Evolutionary conservation across 2,888 invertebrate species (phyloP), one percentile per base, ranked within the genome.

Genomic region (Synanthedon myopaeformis): DNA sequence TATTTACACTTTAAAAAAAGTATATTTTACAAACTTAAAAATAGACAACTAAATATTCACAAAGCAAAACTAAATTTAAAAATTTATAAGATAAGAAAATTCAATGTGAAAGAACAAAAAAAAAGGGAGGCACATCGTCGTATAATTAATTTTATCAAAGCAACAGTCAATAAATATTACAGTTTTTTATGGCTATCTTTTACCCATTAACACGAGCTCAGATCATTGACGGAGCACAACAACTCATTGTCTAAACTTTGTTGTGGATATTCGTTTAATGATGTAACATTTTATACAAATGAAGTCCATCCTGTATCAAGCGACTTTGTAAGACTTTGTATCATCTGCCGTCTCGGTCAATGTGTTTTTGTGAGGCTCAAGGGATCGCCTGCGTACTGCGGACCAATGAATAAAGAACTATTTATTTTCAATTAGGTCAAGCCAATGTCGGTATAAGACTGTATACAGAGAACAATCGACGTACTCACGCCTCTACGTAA

Each of bases 381-480:
- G 75, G 76, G 75, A 75, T 74, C 72, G 19, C 45, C 35, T 35
- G 35, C 10, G 35, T 35, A 35, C 35, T 35, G 45, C 45, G 62
- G 65, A 62, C 67, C 71, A 72, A 70, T 74, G 80, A 79, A 85
- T 81, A 82, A 82, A 70, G 77, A 23, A 23, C 72, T 71, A 79
- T 75, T 87, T 86, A 87, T 85, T 81, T 82, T 81, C 82, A 87
- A 87, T 85, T 85, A 79, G 86, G 86, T 85, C 85, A 87, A 77
- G 78, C 67, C 77, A 69, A 76, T 76, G 76, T 75, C 80, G 73
- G 83, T 69, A 70, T 72, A 73, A 79, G 74, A 77, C 66, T 67
- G 35, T 74, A 71, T 82, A 79, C 77, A 69, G 74, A 83, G 85
- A 85, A 86, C 83, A 85, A 84, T 83, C 82, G 73, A 59, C 65